Conservation (phyloP, 1,140 invertebrate species). For the Ceratina calcarata region DNA sequence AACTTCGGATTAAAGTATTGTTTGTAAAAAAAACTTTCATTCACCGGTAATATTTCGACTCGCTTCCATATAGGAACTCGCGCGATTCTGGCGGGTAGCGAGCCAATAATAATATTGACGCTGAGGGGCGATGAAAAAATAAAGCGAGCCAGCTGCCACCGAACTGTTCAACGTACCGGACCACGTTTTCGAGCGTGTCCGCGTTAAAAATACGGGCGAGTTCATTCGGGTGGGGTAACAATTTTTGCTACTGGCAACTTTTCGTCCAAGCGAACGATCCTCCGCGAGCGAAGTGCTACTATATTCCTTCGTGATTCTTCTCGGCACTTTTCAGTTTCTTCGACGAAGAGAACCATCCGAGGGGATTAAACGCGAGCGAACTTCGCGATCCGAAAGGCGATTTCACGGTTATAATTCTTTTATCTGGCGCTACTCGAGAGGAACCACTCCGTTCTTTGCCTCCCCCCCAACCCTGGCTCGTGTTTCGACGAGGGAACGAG, state of each 20-base stretch:
- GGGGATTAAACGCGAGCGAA: conserved; percentile 16
- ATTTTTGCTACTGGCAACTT: neutral
- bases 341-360: neutral
- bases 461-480: neutral
- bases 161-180: conserved; percentile 18
- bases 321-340: conserved; percentile 1
- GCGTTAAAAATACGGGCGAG: conserved; percentile 32
- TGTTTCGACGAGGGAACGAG: neutral
- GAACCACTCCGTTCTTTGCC: neutral
- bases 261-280: neutral
- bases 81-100: conserved; percentile 13
- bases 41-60: conserved; percentile 19
- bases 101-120: conserved; percentile 42
- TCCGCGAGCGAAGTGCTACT: neutral
- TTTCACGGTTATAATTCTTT: conserved; percentile 38
- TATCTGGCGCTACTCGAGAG: neutral
- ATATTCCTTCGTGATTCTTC: neutral
- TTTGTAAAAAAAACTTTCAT: neutral
- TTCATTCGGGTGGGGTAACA: neutral
- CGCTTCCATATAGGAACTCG: neutral
- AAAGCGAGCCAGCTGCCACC: conserved; percentile 30
- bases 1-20: neutral
- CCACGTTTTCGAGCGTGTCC: conserved; percentile 21
- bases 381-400: conserved; percentile 19
- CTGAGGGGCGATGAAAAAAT: conserved; percentile 31